Evolutionary conservation across 1,140 invertebrate species (phyloP).

Genomic region (Pissodes strobi): DNA sequence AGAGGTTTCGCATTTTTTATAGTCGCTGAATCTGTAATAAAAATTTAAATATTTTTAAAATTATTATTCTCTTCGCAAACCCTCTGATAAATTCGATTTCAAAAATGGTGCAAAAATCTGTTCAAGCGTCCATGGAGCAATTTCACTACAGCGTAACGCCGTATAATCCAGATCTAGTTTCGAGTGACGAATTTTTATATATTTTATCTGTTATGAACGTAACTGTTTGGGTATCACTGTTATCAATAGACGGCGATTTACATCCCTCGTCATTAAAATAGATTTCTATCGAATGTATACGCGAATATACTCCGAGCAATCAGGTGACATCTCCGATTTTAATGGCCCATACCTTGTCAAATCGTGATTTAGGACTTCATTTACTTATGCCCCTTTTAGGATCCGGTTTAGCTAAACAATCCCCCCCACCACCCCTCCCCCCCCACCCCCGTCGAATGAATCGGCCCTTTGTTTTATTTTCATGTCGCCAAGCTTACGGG

Average conservation of each 20-base stretch:
- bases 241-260: slow-evolving; percentile 35
- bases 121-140: no score
- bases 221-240: slow-evolving; percentile 35
- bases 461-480: slow-evolving; percentile 15
- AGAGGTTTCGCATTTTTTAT: no score
- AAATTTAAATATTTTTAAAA: no score
- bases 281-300: slow-evolving; percentile 30
- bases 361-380: slow-evolving; percentile 16
- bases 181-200: no score
- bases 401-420: slow-evolving; percentile 1
- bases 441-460: not conserved
- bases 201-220: no score
- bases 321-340: slow-evolving; percentile 47
- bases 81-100: no score
- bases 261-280: slow-evolving; percentile 34
- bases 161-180: no score
- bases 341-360: slow-evolving; percentile 41
- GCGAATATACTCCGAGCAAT: slow-evolving; percentile 36
- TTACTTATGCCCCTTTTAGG: slow-evolving; percentile 1
- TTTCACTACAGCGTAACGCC: no score
- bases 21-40: no score
- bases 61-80: no score
- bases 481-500: not conserved
- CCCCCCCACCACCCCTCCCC: not conserved
- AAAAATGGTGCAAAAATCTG: no score